phyloP scores from a whole-genome alignment of 53 echinoderm and acorn worm genomes.

The Stichopus horrens region DNA sequence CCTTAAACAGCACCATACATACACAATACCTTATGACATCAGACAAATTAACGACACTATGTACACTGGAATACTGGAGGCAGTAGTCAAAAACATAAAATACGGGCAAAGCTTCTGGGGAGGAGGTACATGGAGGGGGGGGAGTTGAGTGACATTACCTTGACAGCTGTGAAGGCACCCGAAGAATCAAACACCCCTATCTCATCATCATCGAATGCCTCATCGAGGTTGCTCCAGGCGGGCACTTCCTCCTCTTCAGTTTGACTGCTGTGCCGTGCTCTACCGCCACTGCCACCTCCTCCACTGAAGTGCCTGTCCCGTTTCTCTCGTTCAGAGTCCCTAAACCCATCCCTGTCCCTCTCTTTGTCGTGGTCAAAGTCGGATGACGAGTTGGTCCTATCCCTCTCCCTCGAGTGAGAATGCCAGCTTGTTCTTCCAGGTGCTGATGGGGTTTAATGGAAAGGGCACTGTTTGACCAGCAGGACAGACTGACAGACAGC shows the following conservation, averaged over 20 bases:
- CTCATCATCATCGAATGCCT: conserved; percentile 70
- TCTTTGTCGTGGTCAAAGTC: conserved; percentile 57
- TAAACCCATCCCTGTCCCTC: conserved; percentile 52
- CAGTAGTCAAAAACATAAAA: too few species aligned
- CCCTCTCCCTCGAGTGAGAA: conserved; percentile 80
- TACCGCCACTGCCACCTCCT: conserved; percentile 65
- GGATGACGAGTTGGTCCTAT: conserved; percentile 18
- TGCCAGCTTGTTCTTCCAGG: conserved; percentile 80
- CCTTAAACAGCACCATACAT: too few species aligned
- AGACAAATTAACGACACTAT: too few species aligned
- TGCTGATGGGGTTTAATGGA: conserved; percentile 42
- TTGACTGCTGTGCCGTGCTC: conserved; percentile 64
- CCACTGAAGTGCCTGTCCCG: conserved; percentile 59
- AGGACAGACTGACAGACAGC: too few species aligned
- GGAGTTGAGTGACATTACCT: conserved; percentile 52
- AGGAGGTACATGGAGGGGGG: too few species aligned
- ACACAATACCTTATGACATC: too few species aligned
- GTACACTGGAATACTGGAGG: too few species aligned
- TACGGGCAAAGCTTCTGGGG: too few species aligned
- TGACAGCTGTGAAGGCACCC: conserved; percentile 88
- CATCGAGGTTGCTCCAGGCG: conserved; percentile 87
- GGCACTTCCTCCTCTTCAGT: conserved; percentile 84
- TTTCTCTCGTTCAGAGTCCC: conserved; percentile 42
- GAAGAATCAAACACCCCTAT: conserved; percentile 89
- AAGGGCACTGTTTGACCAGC: background rate